phyloP scores from a whole-genome alignment of 2,888 invertebrate species.

The Halictus ligatus region DNA sequence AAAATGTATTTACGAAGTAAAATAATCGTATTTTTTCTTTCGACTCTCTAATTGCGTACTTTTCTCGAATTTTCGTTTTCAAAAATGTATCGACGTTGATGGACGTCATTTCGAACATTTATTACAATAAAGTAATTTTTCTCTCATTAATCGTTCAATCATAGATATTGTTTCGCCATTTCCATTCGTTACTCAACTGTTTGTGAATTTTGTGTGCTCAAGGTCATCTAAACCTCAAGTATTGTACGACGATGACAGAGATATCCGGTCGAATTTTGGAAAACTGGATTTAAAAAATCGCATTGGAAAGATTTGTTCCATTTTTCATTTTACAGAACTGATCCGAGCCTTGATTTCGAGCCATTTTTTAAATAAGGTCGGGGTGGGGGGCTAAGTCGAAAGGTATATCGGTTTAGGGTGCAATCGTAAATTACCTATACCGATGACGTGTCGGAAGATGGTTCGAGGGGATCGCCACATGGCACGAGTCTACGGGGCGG shows the following conservation, averaged over 20 bases:
- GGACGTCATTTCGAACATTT: background rate
- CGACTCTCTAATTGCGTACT: too few species aligned
- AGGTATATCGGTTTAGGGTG: conserved; percentile 28
- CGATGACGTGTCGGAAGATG: conserved; percentile 72
- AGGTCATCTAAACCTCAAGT: background rate
- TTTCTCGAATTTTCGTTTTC: too few species aligned
- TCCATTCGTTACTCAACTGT: background rate
- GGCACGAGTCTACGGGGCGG: conserved; percentile 76
- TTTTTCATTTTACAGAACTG: too few species aligned
- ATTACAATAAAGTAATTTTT: background rate
- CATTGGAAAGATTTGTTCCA: too few species aligned
- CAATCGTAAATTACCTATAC: conserved; percentile 73
- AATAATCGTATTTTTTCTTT: too few species aligned
- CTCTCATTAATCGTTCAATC: background rate
- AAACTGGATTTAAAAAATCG: too few species aligned
- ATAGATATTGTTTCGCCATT: background rate
- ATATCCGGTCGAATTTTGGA: too few species aligned
- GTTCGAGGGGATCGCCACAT: conserved; percentile 74
- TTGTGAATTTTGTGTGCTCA: background rate
- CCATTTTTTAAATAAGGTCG: background rate
- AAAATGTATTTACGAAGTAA: background rate
- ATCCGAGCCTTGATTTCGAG: too few species aligned
- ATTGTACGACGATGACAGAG: too few species aligned
- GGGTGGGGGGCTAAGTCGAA: conserved; percentile 25
- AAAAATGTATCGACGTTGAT: background rate